Evolutionary conservation across 2,797 vertebrate genomes (phyloP).

Genomic region (Sebastes steindachneri): DNA sequence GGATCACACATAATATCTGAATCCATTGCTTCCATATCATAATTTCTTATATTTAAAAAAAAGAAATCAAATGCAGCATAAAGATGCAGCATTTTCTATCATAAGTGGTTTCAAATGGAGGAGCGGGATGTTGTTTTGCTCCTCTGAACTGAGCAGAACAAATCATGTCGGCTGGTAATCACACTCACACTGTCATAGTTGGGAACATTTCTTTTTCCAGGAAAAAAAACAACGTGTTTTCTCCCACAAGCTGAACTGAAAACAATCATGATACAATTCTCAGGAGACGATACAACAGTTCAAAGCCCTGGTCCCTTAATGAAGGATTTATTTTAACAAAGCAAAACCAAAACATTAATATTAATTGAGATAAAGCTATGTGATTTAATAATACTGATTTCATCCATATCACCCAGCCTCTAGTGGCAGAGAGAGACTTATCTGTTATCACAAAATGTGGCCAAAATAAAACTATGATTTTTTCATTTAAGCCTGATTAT

Average conservation of each 20-base stretch:
- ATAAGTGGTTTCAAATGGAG: not conserved
- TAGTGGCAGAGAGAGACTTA: not conserved
- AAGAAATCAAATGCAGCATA: not conserved
- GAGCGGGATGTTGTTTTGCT: not conserved
- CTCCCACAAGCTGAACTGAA: not conserved
- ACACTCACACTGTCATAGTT: not conserved
- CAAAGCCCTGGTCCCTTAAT: not conserved
- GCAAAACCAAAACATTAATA: not conserved
- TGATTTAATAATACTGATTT: not conserved
- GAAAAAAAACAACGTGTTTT: not conserved
- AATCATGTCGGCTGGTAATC: conserved; percentile 7
- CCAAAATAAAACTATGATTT: not conserved
- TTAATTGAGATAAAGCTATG: not conserved
- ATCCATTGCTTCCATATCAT: not conserved
- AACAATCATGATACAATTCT: not conserved
- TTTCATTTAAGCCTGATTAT: not conserved
- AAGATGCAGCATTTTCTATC: not conserved
- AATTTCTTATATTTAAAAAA: not conserved
- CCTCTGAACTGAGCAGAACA: not conserved
- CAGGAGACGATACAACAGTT: not conserved
- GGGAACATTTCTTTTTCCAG: not conserved
- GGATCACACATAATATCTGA: not conserved
- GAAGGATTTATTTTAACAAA: not conserved
- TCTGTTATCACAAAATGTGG: not conserved
- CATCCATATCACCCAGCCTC: not conserved